Percentiles rank a stretch among this genome's conserved stretches.
These are phyloP conservation scores for Allolobophora icterica DNA, from an alignment of 2,888 invertebrate genomes.

Conservation along the genomic window DNA sequence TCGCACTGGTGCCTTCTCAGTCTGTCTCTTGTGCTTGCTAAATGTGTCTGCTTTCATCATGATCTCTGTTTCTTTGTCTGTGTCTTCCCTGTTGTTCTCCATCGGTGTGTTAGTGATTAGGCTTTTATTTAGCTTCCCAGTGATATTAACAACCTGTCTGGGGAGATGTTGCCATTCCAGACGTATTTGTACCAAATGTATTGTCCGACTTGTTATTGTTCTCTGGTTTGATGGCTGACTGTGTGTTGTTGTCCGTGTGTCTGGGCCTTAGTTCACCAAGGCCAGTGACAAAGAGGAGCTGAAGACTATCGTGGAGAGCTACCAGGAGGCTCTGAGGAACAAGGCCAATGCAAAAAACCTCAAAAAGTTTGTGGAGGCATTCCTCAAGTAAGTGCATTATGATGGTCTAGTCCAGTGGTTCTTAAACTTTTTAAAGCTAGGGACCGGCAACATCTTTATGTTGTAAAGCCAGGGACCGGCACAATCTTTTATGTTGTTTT, in stretches of 20 bases:
- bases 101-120: not conserved
- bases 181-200: not conserved
- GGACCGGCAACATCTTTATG: no score
- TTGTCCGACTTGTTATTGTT: not conserved
- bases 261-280: constrained; percentile 59
- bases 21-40: not conserved
- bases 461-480: no score
- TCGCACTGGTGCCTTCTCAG: not conserved
- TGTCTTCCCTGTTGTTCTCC: not conserved
- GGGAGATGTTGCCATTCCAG: not conserved
- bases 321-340: constrained; percentile 76
- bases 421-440: no score
- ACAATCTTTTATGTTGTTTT: no score
- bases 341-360: constrained; percentile 82
- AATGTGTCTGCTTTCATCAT: not conserved
- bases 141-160: not conserved
- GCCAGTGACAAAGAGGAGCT: constrained; percentile 61
- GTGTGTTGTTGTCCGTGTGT: not conserved
- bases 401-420: no score
- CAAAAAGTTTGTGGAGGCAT: constrained; percentile 81
- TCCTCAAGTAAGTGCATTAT: constrained; percentile 75
- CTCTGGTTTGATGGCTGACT: not conserved
- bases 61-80: not conserved
- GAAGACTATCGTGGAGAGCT: constrained; percentile 78
- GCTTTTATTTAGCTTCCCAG: not conserved